A percentile compares a stretch with the other conserved stretches of the same genome.
These are phyloP conservation scores for Paraplagusia blochii DNA, from an alignment of 2,113 vertebrate species.

Conservation along the genomic window DNA sequence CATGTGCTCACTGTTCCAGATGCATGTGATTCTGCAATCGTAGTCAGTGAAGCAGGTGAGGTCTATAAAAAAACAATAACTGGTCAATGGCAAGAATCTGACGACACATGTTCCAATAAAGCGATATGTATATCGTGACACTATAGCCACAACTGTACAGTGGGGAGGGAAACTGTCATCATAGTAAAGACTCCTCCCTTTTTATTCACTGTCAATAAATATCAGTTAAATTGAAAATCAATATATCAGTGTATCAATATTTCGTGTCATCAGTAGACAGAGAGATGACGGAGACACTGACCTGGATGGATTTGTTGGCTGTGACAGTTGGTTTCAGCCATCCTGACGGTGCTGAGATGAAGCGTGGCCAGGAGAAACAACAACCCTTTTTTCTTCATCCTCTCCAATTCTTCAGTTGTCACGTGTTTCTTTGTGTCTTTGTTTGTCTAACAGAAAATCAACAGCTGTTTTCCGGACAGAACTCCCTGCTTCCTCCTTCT, in stretches of 20 bases:
- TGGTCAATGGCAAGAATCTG: too few relatives aligned
- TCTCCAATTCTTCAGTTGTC: constrained; percentile 32
- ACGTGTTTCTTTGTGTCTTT: not conserved
- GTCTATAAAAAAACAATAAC: constrained; percentile 8
- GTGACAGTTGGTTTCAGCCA: not conserved
- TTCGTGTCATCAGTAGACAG: too few relatives aligned
- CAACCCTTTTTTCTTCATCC: not conserved
- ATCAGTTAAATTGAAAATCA: too few relatives aligned
- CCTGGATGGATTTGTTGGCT: not conserved
- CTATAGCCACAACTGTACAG: too few relatives aligned
- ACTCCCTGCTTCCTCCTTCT: constrained; percentile 7
- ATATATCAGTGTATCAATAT: too few relatives aligned
- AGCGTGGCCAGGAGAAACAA: constrained; percentile 9
- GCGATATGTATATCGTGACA: too few relatives aligned
- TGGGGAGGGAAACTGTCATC: too few relatives aligned
- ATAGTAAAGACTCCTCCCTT: too few relatives aligned
- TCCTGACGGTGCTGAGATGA: fast-evolving
- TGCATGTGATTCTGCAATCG: constrained; percentile 23
- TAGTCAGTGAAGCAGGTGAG: constrained; percentile 54
- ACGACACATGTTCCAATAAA: too few relatives aligned
- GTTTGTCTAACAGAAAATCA: not conserved
- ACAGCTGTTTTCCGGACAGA: not conserved
- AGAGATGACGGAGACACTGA: constrained; percentile 9
- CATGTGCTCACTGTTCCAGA: constrained; percentile 27
- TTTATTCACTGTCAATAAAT: too few relatives aligned